Base-by-base conservation (phyloP, 2,888 invertebrate genomes). In the Pyrochroa serraticornis region DNA sequence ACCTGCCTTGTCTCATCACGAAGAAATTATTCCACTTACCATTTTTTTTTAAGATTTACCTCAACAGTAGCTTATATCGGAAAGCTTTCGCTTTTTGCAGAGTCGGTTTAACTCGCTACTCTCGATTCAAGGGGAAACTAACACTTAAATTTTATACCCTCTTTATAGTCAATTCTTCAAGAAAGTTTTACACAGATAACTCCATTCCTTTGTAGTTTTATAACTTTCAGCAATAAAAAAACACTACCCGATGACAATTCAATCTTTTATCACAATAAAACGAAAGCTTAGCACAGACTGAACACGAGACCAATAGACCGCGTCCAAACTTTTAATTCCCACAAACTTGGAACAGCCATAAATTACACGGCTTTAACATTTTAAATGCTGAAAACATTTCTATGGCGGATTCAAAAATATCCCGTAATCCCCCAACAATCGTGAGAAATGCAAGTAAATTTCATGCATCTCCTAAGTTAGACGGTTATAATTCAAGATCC, bases 1-100 rank as follows among this genome's bases (percentile, higher is more conserved):
- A 60, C 60, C 63, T 66, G 63, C 56, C 56, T 64, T 65, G 64
- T 63, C 69, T 68, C 67, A 69, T 71, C 69, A 69, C 68, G 67
- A 65, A 66, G 63, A 68, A 71, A 69, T 71, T 71, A 71, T 66
- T 67, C 59, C 69, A 69, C 69, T 71, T 71, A 70, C 69, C 67
- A 65, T 61, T 66, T n/a, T n/a, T n/a, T n/a, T 65, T 66, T 66
- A 66, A 68, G 64, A 65, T 65, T 63, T 65, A 64, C 64, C 60
- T 60, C 58, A 58, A 47, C 66, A 63, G 60, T 51, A 39, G 54
- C 62, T 59, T 56, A 62, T 65, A 67, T 69, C 66, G 58, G 62
- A 65, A 67, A 67, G 64, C 67, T 66, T 62, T 65, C 62, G 58
- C 63, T 51, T 47, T 47, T 44, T 32, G 52, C 34, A 22, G n/a